Percentiles rank a stretch among this genome's conserved stretches.
Evolutionary conservation across 2,113 vertebrate genomes (phyloP).

Genomic region (Etheostoma cragini): DNA sequence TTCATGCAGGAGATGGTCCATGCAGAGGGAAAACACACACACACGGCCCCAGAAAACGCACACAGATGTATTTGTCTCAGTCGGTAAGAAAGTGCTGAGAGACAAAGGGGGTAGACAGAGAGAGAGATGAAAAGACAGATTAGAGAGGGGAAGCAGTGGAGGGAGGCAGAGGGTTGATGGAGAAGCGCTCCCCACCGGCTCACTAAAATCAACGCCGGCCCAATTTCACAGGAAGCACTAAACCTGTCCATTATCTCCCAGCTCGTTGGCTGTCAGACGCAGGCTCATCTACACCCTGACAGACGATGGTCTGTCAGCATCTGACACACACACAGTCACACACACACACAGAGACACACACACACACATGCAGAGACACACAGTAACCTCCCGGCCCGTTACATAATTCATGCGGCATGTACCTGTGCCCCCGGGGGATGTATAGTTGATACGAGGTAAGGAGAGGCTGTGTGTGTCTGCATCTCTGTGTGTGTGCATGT

Average conservation of each 20-base stretch:
- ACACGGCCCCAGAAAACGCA: background rate
- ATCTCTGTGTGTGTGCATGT: constrained; percentile 3
- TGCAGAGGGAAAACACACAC: constrained; percentile 42
- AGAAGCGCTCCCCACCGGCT: constrained; percentile 65
- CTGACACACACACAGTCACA: constrained; percentile 14
- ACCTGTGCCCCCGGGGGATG: constrained; percentile 43
- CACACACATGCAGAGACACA: background rate
- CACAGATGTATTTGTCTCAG: constrained; percentile 71
- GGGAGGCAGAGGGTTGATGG: constrained; percentile 62
- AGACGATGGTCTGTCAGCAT: constrained; percentile 56
- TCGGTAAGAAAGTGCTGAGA: constrained; percentile 63
- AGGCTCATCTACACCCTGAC: constrained; percentile 66
- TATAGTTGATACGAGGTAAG: constrained; percentile 52
- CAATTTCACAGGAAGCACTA: constrained; percentile 76
- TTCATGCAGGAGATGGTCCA: constrained; percentile 60
- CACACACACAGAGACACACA: background rate
- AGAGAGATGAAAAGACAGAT: constrained; percentile 55
- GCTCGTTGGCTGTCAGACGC: constrained; percentile 67
- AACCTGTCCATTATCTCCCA: constrained; percentile 76
- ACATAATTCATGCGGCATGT: constrained; percentile 57
- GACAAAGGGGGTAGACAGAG: constrained; percentile 11
- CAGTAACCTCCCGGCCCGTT: constrained; percentile 43
- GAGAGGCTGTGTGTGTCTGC: constrained; percentile 6
- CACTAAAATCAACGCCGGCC: constrained; percentile 73
- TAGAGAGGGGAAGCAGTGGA: constrained; percentile 50